These are phyloP conservation scores for Lingula anatina DNA, from an alignment of 2,888 invertebrate genomes.

Conservation along the genomic window DNA sequence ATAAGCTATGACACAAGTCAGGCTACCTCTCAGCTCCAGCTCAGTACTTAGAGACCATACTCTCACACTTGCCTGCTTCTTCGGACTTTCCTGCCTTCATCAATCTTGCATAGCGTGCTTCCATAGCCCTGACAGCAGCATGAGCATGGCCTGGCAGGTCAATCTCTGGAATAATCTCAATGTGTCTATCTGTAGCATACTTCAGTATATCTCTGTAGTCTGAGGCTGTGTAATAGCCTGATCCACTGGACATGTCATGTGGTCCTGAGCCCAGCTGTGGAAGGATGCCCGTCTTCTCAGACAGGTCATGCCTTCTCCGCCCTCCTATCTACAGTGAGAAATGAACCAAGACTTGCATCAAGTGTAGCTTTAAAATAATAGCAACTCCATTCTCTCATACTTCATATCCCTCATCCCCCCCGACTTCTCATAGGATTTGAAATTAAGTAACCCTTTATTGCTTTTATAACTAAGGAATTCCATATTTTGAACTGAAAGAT, in stretches of 20 bases:
- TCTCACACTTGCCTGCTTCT: neutral
- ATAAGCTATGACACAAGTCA: no score
- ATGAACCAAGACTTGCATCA: no score
- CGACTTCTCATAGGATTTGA: no score
- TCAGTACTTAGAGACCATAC: no score
- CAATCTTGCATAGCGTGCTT: neutral
- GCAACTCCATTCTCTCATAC: no score
- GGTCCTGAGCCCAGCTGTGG: conserved; percentile 27
- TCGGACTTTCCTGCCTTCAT: neutral
- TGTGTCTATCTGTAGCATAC: conserved; percentile 22
- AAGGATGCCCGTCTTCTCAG: conserved; percentile 18
- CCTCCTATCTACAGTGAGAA: no score
- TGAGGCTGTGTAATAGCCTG: conserved; percentile 20
- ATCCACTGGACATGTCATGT: conserved; percentile 8
- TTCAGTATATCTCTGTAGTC: conserved; percentile 27
- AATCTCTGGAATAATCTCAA: conserved; percentile 40
- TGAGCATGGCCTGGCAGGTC: conserved; percentile 36
- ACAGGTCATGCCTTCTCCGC: conserved; percentile 20
- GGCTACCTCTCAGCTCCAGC: no score
- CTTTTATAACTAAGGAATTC: no score
- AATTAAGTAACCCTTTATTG: no score
- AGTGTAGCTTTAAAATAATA: no score
- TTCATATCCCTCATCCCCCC: no score
- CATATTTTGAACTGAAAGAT: no score
- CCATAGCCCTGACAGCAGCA: conserved; percentile 11